Percentiles rank a stretch among this genome's conserved stretches.
Evolutionary conservation across 2,113 vertebrate genomes (phyloP).

Genomic region (Prinia subflava): DNA sequence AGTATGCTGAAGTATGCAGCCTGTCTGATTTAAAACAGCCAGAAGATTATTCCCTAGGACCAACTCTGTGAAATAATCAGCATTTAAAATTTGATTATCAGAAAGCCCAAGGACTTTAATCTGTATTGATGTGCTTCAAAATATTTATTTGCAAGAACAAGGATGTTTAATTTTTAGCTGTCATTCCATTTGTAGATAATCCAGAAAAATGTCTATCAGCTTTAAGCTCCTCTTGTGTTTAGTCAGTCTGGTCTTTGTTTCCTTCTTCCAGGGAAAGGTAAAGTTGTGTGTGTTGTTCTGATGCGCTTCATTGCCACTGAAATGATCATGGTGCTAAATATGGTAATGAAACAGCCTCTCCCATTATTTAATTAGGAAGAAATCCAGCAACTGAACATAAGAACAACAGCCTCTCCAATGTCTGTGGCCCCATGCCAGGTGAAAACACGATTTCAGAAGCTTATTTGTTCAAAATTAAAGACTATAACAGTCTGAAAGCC

Average conservation of each 20-base stretch:
- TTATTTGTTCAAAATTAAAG: slow-evolving; percentile 6
- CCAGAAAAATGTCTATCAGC: neutral
- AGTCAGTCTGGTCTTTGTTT: neutral
- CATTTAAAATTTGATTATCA: neutral
- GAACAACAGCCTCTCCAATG: neutral
- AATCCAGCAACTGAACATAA: neutral
- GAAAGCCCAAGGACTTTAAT: neutral
- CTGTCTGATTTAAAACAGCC: neutral
- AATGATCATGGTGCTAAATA: neutral
- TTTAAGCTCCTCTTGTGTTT: neutral
- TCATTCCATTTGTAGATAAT: slow-evolving; percentile 12
- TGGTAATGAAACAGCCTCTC: neutral
- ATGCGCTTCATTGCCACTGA: neutral
- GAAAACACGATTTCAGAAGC: neutral
- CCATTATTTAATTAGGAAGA: slow-evolving; percentile 29
- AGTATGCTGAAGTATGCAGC: neutral
- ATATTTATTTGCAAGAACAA: neutral
- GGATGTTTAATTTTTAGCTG: slow-evolving; percentile 22
- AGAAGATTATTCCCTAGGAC: neutral
- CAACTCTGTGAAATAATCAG: neutral
- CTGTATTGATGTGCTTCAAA: neutral
- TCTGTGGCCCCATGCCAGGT: neutral
- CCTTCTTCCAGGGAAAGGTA: no score
- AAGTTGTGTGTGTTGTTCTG: neutral
- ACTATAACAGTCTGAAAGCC: neutral